Base-by-base conservation (phyloP, 2,797 vertebrate genomes). In the Poeciliopsis gracilis region DNA sequence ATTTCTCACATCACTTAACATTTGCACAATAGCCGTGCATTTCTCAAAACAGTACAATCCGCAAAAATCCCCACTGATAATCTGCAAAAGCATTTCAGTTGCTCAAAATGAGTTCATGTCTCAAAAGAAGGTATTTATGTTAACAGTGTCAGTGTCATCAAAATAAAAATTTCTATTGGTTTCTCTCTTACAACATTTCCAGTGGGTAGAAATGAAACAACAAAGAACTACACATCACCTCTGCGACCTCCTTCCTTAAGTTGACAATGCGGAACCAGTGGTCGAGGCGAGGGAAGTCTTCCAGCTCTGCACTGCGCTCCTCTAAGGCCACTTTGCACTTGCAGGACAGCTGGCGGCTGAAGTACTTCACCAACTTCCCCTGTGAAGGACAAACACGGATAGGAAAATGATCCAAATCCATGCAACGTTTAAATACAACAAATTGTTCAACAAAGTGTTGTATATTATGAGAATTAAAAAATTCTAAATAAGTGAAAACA, bases 301-400 rank as follows among this genome's bases (percentile, higher is more conserved):
- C 97, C 88, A 99, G 96, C 88, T 98, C 97, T 0, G 96, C 95
- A 0, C 95, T 97, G 82, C 97, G 96, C 78, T 99, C 98, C 94
- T 97, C 97, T 93, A 97, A 94, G 73, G 98, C 95, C 94, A 99
- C 98, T 95, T 97, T 99, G 93, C 96, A 95, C 92, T 99, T 99
- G 92, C 97, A 99, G 88, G 97, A 99, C 91, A 99, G 96, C 96
- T 99, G 98, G 83, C 98, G 96, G 94, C 98, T 99, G 95, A 99
- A 99, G 91, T 99, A 99, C 83, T 98, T 99, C 86, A 99, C 98
- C 96, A 99, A 95, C 89, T 99, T 99, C 93, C 98, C 98, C 98
- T 99, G 95, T 15, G 28, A 66, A 45, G 45, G 57, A 63, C 28
- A 75, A 30, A 28, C 9, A 46, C 0, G 5, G 55, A 23, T 36